Evolutionary conservation across 1,140 invertebrate genomes (phyloP), one percentile per base, ranked within the genome.

Genomic region (Drosophila sucinea): DNA sequence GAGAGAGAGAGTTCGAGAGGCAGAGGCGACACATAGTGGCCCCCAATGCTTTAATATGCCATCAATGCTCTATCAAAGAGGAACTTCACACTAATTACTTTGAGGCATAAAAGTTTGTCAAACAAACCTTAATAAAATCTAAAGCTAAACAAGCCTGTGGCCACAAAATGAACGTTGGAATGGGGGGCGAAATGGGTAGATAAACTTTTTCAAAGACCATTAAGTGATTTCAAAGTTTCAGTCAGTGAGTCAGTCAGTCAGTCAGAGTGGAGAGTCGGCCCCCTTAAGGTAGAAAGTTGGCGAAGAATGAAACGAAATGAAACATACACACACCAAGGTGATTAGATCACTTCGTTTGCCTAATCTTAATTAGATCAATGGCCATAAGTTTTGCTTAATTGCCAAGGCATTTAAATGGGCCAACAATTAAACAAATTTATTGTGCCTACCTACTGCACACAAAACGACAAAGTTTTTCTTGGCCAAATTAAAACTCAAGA

Each of bases 221-320:
- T 87, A 86, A 86, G 69, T 86, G 83, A 86, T 87, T 86, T 75
- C 55, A 79, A 79, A 81, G 70, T 85, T 77, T 70, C 38, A 54
- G 47, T 51, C 23, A 51, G 25, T 51, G 2, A 27, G 44, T 17
- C 17, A 51, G 25, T 51, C 7, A 27, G 44, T 17, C 17, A 17
- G 17, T 17, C 17, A 17, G 17, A 17, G 17, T 17, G 17, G 17
- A 17, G 17, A 17, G 17, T 17, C 17, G 17, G 17, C 17, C 17
- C 17, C 44, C 23, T 25, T 1, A 51, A 51, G 44, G 44, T 51
- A 51, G 25, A 51, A 51, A 51, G n/a, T 51, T 27, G 44, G 44
- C 7, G 8, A 51, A 51, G 25, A 51, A 51, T 8, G 25, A 27
- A 51, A 51, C 4, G 3, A 10, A 27, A 60, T 4, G 33, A 60